Evolutionary conservation across 2,113 vertebrate genomes (phyloP), one percentile per base, ranked within the genome.

Genomic region (Mobula hypostoma): DNA sequence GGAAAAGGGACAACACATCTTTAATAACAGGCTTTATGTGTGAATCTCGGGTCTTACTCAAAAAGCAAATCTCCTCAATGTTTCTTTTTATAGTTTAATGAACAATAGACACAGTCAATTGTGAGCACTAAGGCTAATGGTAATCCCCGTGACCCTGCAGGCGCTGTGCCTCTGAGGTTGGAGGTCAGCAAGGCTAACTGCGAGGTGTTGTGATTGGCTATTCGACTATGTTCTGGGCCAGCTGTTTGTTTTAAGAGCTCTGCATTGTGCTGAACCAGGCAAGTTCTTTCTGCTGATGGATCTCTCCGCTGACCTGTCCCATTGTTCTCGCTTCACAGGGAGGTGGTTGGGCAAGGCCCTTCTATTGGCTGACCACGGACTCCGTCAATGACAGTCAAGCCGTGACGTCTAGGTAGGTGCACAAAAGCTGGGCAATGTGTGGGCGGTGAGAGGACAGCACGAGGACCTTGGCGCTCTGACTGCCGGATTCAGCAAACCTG

Each of bases 181-280:
- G 61, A 90, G 85, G 61, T 66, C 85, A 32, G 61, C 14, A n/a
- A 66, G 61, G n/a, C 58, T 66, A 66, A 66, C 29, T 29, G 15
- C 32, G 83, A 63, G 2, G 12, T n/a, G 15, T 90, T 68, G 58
- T 88, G 58, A 88, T 24, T 88, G 85, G 85, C 61, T 88, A 58
- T 29, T 66, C 66, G n/a, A 66, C 85, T 66, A 6, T 90, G 85
- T 66, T 68, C 85, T 90, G 85, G 85, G n/a, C 29, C 61, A 15
- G 7, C 85, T 66, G 29, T 90, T 90, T 90, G 85, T 90, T 66
- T 88, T 63, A 63, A 88, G 58, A 63, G 27, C 83, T 63, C 83
- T 32, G 85, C 7, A 12, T 66, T 66, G 7, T 90, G 85, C 61
- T 90, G 61, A 90, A 15, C 7, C 7, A 17, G 61, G 61, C 63